A percentile compares a stretch with the other conserved stretches of the same genome.
Conservation (phyloP, 2,113 vertebrate genomes). For the Nesogale talazaci region DNA sequence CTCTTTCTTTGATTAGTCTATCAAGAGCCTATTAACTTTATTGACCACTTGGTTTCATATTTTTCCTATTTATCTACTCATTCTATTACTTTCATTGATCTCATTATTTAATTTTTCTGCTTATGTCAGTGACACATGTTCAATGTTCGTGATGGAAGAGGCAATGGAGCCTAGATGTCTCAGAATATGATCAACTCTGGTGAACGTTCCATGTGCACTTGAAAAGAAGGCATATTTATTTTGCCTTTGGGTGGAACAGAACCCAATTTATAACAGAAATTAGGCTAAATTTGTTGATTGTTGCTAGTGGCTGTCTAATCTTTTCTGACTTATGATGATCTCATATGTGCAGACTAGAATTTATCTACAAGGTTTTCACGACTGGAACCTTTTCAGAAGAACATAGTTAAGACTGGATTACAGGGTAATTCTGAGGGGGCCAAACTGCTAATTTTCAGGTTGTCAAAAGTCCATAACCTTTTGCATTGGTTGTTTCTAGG, state of each 20-base stretch:
- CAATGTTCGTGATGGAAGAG: too few relatives aligned
- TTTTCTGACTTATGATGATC: too few relatives aligned
- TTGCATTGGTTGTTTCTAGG: too few relatives aligned
- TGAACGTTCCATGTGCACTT: background rate
- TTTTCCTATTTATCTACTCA: background rate
- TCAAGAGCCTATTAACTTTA: background rate
- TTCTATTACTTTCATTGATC: slow-evolving; percentile 24
- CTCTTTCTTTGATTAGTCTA: background rate
- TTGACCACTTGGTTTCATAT: background rate
- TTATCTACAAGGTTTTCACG: background rate
- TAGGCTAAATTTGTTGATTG: background rate
- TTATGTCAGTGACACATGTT: background rate
- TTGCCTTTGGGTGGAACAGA: background rate
- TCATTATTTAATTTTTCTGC: slow-evolving; percentile 13
- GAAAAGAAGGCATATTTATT: background rate
- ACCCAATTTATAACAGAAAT: slow-evolving; percentile 5
- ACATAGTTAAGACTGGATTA: too few relatives aligned
- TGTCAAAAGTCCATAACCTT: too few relatives aligned
- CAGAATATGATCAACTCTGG: slow-evolving; percentile 1
- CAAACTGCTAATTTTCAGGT: too few relatives aligned
- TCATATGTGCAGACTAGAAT: background rate
- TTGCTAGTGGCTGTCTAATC: too few relatives aligned
- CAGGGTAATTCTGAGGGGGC: too few relatives aligned
- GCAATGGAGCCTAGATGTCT: too few relatives aligned
- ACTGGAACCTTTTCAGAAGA: background rate